phyloP scores from a whole-genome alignment of 23 tunicate genomes.

The Ciona savignyi region DNA sequence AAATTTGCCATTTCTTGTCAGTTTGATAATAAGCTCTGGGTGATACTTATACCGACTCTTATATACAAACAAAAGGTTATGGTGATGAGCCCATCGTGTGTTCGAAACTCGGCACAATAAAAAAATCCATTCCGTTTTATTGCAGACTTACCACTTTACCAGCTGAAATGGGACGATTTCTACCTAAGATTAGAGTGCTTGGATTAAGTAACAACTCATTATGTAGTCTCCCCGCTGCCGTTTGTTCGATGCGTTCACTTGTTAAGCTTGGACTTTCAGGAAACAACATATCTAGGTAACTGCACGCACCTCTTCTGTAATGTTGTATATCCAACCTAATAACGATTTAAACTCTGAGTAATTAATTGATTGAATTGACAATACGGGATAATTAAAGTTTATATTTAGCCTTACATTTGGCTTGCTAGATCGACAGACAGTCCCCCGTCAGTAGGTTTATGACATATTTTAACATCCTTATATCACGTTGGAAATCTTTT shows the following conservation, averaged over 20 bases:
- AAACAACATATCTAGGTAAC: slow-evolving; percentile 31
- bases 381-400: too few species aligned
- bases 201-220: slow-evolving; percentile 34
- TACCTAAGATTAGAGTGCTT: slow-evolving; percentile 5
- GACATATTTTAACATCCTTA: not conserved
- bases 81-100: too few species aligned
- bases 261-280: slow-evolving; percentile 40
- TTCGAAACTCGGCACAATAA: too few species aligned
- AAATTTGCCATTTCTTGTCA: too few species aligned
- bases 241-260: slow-evolving; percentile 18
- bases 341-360: too few species aligned
- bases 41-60: too few species aligned
- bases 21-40: too few species aligned
- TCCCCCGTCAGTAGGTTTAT: not conserved
- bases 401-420: too few species aligned
- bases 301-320: not conserved
- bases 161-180: slow-evolving; percentile 3
- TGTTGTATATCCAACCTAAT: not conserved
- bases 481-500: not conserved
- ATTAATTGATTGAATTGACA: too few species aligned
- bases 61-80: too few species aligned
- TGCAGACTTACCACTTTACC: slow-evolving; percentile 9
- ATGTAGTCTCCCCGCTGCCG: slow-evolving; percentile 18
- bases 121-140: too few species aligned
- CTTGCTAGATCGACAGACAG: not conserved